phyloP scores from a whole-genome alignment of 2,888 invertebrate species.

The Acleris sparsana region DNA sequence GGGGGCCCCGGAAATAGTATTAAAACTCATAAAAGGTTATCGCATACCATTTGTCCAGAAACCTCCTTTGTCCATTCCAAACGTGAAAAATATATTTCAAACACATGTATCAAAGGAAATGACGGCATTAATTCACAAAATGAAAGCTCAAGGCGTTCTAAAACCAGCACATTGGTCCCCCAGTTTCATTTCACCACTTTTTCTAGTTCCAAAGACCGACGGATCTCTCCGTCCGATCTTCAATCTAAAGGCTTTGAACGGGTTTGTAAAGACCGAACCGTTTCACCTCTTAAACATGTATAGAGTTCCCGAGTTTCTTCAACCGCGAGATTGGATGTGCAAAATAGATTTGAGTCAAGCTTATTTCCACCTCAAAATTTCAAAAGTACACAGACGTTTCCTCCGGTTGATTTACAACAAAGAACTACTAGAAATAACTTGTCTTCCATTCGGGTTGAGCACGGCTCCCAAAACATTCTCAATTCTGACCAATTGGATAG shows the following conservation, averaged over 20 bases:
- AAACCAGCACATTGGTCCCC: background rate
- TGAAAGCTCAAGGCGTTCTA: background rate
- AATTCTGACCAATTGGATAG: too few species aligned
- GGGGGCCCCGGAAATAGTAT: too few species aligned
- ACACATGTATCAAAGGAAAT: too few species aligned
- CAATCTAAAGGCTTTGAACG: background rate
- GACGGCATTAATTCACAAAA: background rate
- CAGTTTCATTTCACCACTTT: background rate
- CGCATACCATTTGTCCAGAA: too few species aligned
- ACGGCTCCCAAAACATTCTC: slow-evolving; percentile 11
- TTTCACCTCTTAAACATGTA: slow-evolving; percentile 43
- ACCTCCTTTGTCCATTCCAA: too few species aligned
- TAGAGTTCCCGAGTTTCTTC: slow-evolving; percentile 43
- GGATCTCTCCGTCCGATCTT: background rate
- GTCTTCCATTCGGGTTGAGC: slow-evolving; percentile 31
- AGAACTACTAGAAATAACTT: too few species aligned
- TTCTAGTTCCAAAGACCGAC: background rate
- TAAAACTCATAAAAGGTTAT: too few species aligned
- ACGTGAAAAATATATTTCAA: too few species aligned
- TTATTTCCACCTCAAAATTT: too few species aligned
- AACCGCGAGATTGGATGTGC: slow-evolving; percentile 42
- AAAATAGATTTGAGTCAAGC: slow-evolving; percentile 39
- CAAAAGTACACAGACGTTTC: background rate
- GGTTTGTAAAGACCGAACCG: slow-evolving; percentile 5
- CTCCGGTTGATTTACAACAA: too few species aligned